These are phyloP conservation scores for Dascyllus trimaculatus DNA, from an alignment of 2,113 vertebrate genomes.

Conservation along the genomic window DNA sequence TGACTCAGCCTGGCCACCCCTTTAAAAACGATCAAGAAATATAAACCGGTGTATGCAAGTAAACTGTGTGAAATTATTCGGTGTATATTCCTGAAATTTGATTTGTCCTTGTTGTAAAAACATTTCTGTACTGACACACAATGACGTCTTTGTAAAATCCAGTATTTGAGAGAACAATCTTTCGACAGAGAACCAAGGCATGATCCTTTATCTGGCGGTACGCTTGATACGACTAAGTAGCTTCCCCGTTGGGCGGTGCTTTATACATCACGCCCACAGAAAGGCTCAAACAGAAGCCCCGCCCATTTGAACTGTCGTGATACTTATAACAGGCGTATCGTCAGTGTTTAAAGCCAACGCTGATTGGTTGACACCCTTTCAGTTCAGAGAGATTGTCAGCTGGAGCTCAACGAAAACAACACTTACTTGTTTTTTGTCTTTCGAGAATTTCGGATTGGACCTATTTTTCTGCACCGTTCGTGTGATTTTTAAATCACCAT, in stretches of 20 bases:
- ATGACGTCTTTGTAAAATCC: background rate
- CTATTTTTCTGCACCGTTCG: background rate
- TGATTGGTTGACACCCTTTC: slow-evolving; percentile 71
- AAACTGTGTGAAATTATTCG: no score
- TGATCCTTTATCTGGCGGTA: slow-evolving; percentile 18
- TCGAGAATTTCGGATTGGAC: background rate
- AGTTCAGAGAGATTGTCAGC: slow-evolving; percentile 42
- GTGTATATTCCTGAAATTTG: background rate
- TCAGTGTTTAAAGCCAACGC: slow-evolving; percentile 17
- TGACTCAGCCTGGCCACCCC: no score
- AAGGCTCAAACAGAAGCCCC: background rate
- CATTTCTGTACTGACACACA: background rate
- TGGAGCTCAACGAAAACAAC: slow-evolving; percentile 53
- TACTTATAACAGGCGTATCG: background rate
- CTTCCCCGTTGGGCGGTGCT: background rate
- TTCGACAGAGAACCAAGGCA: slow-evolving; percentile 10
- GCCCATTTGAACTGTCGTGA: background rate
- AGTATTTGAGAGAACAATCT: background rate
- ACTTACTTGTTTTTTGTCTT: slow-evolving; percentile 53
- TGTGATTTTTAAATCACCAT: background rate
- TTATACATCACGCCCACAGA: accelerated
- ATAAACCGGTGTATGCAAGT: no score
- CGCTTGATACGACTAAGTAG: background rate
- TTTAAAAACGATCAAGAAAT: no score
- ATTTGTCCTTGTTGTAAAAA: background rate